A percentile compares a stretch with the other conserved stretches of the same genome.
phyloP scores from a whole-genome alignment of 2,113 vertebrate species.

The Uria aalge region DNA sequence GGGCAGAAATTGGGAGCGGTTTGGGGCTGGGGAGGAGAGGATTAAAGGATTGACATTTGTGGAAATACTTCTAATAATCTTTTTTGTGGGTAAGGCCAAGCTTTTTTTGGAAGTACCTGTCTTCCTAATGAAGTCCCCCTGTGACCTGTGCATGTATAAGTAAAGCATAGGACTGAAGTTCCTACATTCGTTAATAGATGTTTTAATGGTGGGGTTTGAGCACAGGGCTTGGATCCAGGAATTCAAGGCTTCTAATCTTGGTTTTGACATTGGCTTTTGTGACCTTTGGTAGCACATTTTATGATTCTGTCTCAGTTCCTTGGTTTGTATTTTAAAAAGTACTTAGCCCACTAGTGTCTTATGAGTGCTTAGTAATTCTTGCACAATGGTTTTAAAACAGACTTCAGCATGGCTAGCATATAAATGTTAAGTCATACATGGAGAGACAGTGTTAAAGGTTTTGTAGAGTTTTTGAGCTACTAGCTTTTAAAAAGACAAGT shows the following conservation, averaged over 20 bases:
- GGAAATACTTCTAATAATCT: background rate
- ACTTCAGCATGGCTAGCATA: background rate
- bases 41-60: background rate
- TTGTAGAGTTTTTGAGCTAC: background rate
- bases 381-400: background rate
- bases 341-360: background rate
- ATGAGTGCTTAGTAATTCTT: constrained; percentile 6
- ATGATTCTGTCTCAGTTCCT: background rate
- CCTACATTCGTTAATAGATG: background rate
- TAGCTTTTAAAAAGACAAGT: background rate
- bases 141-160: background rate
- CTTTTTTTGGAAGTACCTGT: background rate
- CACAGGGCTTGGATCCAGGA: background rate
- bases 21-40: background rate
- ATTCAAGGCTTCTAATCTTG: background rate
- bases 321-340: constrained; percentile 2
- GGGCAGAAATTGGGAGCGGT: constrained; percentile 26
- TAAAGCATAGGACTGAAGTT: background rate
- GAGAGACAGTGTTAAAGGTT: background rate
- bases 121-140: background rate
- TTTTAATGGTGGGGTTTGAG: background rate
- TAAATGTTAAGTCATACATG: background rate
- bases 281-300: constrained; percentile 34
- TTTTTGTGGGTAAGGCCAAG: background rate
- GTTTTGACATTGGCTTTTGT: constrained; percentile 42